Base-by-base conservation (phyloP, 2,888 invertebrate species). In the Leptopilina myrica region DNA sequence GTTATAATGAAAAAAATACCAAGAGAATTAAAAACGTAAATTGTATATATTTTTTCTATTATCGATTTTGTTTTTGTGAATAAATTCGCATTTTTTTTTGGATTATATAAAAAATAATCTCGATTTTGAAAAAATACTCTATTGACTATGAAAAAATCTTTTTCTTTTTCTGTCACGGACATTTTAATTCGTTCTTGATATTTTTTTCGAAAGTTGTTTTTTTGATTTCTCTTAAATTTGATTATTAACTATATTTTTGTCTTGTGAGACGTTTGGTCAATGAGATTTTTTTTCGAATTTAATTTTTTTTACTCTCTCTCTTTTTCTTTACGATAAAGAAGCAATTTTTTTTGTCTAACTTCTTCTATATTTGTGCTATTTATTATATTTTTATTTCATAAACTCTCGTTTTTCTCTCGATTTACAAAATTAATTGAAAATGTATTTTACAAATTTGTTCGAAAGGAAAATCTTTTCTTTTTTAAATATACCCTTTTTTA, bases 241-340 rank as follows among this genome's bases (percentile, higher is more conserved):
- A 80, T 85, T 86, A 49, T 49, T 85, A 62, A 33, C 84, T 86
- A 83, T 82, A 59, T 14, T 69, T 53, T 69, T 53, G 14, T 69
- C 20, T 69, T 49, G 53, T 67, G n/a, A 26, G 69, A 69, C 20
- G 8, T 80, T 86, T 86, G 86, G 86, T 86, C 86, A 80, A 49
- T 85, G 84, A 84, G 82, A 78, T 79, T 73, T 79, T 26, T 53
- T 53, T 69, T 69, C 69, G 53, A 56, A 53, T 69, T 69, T 7
- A n/a, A 2, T 69, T 69, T 49, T 49, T 20, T 49, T 49, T 49
- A 11, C 11, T 11, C 11, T 49, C 11, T 49, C 49, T 49, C 49
- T 49, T 49, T 49, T 49, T 33, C 33, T 33, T 33, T 53, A 53
- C 33, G 53, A 56, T 0, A 69, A 49, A 69, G 26, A 20, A 69